A percentile compares a stretch with the other conserved stretches of the same genome.
Conservation (phyloP, 2,888 invertebrate genomes). For the Trissolcus japonicus region DNA sequence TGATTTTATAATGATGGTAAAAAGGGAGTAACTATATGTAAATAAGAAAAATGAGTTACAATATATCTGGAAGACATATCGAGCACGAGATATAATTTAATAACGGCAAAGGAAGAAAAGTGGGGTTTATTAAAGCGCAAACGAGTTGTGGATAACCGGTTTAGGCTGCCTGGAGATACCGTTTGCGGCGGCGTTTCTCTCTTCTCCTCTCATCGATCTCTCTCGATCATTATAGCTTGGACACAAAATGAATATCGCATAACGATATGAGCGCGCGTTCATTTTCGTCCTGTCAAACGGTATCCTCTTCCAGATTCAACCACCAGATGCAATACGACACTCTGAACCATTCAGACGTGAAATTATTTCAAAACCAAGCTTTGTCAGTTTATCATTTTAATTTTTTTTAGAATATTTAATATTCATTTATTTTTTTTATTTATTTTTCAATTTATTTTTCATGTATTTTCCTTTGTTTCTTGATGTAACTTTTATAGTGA, state of each 20-base stretch:
- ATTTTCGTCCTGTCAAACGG: conserved; percentile 53
- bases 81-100: conserved; percentile 65
- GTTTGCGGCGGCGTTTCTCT: conserved; percentile 13
- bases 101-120: conserved; percentile 66
- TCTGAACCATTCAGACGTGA: conserved; percentile 32
- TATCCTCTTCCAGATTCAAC: conserved; percentile 48
- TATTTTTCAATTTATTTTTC: neutral
- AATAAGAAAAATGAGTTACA: neutral
- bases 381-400: neutral
- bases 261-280: conserved; percentile 46
- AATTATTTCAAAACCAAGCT: conserved; percentile 16
- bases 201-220: conserved; percentile 9
- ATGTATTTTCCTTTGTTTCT: neutral
- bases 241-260: conserved; percentile 59
- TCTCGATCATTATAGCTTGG: conserved; percentile 57
- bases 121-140: conserved; percentile 69
- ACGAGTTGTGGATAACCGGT: conserved; percentile 72
- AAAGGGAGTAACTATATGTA: neutral
- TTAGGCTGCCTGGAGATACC: conserved; percentile 52
- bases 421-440: neutral
- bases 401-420: neutral
- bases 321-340: conserved; percentile 38
- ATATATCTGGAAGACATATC: conserved; percentile 28
- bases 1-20: too few relatives aligned
- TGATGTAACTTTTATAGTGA: too few relatives aligned